Base-by-base conservation (phyloP, 2,113 vertebrate species). In the Toxotes jaculatrix region DNA sequence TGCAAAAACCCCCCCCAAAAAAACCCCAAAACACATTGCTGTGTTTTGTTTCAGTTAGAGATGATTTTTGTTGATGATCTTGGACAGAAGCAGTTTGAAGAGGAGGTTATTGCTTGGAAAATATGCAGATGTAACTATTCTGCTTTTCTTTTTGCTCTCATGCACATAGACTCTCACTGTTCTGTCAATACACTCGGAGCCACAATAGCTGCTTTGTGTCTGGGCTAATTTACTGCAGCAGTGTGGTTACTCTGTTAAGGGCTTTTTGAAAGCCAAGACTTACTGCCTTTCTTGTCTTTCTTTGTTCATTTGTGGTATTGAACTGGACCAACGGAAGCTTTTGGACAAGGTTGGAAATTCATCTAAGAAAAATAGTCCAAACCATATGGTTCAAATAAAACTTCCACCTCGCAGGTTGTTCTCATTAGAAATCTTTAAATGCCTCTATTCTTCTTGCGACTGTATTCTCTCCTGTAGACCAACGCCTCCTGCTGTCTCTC, bases 121-220 rank as follows among this genome's bases (percentile, higher is more conserved):
- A 77, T 66, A 75, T 42, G 56, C 7, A 67, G n/a, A 75, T 27
- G 23, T 13, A 71, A 64, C 40, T 61, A 56, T 62, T 0, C 17
- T 47, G 16, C 32, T 68, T 67, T 83, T 68, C 67, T 76, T 23
- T 21, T 16, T 7, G 4, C 27, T 2, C 38, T 73, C 79, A 13
- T 56, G 59, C 74, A 70, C 61, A 59, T 14, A 57, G 36, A 78
- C 74, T 27, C 63, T 60, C 76, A 43, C 62, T 53, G 38, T 1
- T 70, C 63, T 60, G 45, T 47, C 61, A 57, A 14, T 74, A 68
- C 73, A 56, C 63, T 17, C 56, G 32, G 3, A 65, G 32, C 21
- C 55, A 85, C 87, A 91, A 79, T 60, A 9, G 83, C 77, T 60
- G 75, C 84, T 78, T 80, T 91, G 83, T 91, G 47, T 80, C 40